Evolutionary conservation across 2,113 vertebrate genomes (phyloP).

Genomic region (Brachyhypopomus gauderio): DNA sequence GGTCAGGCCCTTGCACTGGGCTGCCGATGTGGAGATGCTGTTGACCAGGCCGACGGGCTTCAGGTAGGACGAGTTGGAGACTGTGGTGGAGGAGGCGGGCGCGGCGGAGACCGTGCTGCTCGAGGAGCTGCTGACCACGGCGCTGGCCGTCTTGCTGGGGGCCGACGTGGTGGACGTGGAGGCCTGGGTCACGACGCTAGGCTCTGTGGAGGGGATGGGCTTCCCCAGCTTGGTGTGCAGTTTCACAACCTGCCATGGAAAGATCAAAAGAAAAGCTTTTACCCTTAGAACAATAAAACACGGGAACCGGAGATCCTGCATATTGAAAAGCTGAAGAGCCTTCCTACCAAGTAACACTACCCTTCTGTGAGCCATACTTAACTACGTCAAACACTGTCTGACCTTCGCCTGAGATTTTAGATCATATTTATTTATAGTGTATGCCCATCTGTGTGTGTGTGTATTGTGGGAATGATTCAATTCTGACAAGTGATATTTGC

Average conservation of each 20-base stretch:
- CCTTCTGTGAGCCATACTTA: no score
- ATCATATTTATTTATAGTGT: no score
- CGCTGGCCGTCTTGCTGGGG: constrained; percentile 79
- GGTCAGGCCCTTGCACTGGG: constrained; percentile 62
- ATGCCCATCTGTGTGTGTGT: no score
- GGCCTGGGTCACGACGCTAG: constrained; percentile 89
- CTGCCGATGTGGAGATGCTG: constrained; percentile 70
- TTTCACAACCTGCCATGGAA: constrained; percentile 86
- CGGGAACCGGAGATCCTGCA: not conserved
- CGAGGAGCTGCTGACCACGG: constrained; percentile 79
- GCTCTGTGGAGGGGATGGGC: constrained; percentile 97
- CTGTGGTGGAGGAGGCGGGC: constrained; percentile 73
- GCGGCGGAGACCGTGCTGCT: constrained; percentile 73
- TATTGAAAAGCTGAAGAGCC: not conserved
- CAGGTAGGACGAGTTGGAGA: constrained; percentile 67
- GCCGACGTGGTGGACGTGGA: constrained; percentile 82
- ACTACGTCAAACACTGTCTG: no score
- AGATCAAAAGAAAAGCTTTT: not conserved
- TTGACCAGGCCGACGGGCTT: constrained; percentile 77
- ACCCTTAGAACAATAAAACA: not conserved
- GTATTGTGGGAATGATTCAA: no score
- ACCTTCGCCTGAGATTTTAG: no score
- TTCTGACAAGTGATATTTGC: no score
- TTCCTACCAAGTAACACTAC: no score
- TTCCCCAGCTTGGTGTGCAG: constrained; percentile 98